Conservation (phyloP, 1,140 invertebrate genomes). For the Drosophila ambigua region DNA sequence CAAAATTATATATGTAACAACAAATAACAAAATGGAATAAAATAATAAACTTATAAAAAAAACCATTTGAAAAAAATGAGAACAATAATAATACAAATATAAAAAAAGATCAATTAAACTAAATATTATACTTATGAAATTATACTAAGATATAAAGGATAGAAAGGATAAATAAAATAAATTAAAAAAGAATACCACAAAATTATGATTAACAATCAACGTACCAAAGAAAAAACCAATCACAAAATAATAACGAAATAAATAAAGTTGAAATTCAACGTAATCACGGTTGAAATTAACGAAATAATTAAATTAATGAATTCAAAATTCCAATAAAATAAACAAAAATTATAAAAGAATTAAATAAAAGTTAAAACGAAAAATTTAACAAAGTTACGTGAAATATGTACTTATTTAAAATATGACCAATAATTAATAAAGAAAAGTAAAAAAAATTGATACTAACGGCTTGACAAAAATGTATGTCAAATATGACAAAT, state of each 20-base stretch:
- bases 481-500: too few relatives aligned
- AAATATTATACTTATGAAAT: too few relatives aligned
- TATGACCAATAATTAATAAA: not conserved
- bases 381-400: not conserved
- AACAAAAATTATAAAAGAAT: not conserved
- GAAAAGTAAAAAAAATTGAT: not conserved
- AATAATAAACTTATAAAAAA: not conserved
- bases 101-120: not conserved
- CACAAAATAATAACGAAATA: not conserved
- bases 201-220: not conserved
- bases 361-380: not conserved
- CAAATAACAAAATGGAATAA: not conserved
- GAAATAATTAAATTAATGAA: slow-evolving; percentile 3
- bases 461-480: not conserved
- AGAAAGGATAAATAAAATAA: not conserved
- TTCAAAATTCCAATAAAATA: not conserved
- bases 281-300: not conserved
- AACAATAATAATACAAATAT: not conserved
- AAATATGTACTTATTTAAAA: not conserved
- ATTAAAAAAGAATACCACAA: not conserved
- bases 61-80: not conserved
- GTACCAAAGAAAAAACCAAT: not conserved
- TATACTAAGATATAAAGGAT: not conserved
- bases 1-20: not conserved
- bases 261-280: not conserved